phyloP scores from a whole-genome alignment of 2,797 vertebrate genomes.

The Coregonus sp. region DNA sequence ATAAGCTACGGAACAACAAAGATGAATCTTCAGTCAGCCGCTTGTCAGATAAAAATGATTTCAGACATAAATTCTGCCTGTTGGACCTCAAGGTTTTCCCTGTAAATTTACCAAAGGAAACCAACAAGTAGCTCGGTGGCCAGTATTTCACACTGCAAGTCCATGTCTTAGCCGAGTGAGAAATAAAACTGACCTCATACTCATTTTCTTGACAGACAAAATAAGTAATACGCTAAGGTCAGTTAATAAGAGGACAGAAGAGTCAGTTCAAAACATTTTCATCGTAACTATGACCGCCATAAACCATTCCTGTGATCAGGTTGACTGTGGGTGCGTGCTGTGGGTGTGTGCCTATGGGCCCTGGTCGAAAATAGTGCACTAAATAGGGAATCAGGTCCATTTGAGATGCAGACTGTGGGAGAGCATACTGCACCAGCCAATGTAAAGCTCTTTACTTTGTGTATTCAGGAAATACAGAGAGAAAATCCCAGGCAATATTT shows the following conservation, averaged over 20 bases:
- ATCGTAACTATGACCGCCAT: neutral
- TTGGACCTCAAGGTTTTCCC: conserved; percentile 37
- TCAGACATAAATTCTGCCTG: conserved; percentile 43
- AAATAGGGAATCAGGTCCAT: neutral
- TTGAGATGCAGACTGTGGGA: neutral
- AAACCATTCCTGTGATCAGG: neutral
- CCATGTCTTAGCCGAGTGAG: conserved; percentile 19
- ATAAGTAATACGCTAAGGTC: conserved; percentile 20
- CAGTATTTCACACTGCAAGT: conserved; percentile 33
- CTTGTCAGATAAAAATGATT: conserved; percentile 50
- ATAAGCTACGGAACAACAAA: conserved; percentile 50
- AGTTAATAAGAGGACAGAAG: too few relatives aligned
- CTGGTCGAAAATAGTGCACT: too few relatives aligned
- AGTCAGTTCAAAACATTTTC: neutral
- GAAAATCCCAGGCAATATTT: conserved; percentile 31
- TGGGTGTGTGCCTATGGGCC: neutral
- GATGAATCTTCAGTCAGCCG: conserved; percentile 46
- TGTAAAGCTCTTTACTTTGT: conserved; percentile 2
- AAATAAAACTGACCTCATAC: conserved; percentile 29
- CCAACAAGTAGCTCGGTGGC: conserved; percentile 27
- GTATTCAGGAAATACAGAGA: conserved; percentile 14
- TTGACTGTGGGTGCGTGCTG: neutral
- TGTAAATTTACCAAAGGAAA: conserved; percentile 44
- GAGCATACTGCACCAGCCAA: neutral
- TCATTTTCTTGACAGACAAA: conserved; percentile 12